Conservation (phyloP, 2,113 vertebrate genomes). For the Pomatorhinus ruficollis region DNA sequence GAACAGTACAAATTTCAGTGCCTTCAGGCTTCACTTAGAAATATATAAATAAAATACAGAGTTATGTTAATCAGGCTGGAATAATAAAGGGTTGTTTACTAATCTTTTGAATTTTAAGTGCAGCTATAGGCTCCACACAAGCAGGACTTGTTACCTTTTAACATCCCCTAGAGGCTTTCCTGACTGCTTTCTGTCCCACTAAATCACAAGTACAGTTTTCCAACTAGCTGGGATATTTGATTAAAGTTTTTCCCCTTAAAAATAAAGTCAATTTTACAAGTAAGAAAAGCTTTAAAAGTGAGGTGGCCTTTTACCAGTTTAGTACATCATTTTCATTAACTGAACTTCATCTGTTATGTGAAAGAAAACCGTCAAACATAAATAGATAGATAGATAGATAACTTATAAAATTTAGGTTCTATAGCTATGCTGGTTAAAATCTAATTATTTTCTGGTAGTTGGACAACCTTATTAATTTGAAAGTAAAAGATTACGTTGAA, state of each 20-base stretch:
- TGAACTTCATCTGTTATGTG: not conserved
- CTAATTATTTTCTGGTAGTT: not conserved
- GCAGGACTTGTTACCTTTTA: conserved; percentile 35
- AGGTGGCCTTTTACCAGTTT: conserved; percentile 12
- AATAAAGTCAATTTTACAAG: conserved; percentile 4
- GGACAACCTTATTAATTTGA: not conserved
- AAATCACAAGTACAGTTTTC: conserved; percentile 29
- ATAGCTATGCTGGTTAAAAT: not conserved
- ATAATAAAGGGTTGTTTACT: conserved; percentile 12
- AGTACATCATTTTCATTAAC: conserved; percentile 19
- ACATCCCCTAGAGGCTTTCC: conserved; percentile 13
- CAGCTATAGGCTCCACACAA: not conserved
- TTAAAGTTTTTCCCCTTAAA: not conserved
- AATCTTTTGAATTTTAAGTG: conserved; percentile 42
- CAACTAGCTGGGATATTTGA: conserved; percentile 28
- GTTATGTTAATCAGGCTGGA: not conserved
- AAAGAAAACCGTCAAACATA: not conserved
- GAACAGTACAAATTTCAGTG: not conserved
- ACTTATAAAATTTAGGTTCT: not conserved
- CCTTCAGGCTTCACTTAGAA: not conserved
- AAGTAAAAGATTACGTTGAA: not conserved
- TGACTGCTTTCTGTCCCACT: conserved; percentile 17
- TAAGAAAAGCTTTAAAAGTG: not conserved
- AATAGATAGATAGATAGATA: too few species aligned
- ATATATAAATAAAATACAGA: not conserved